These are phyloP conservation scores for Idaea dimidiata DNA, from an alignment of 2,888 invertebrate species.

Conservation along the genomic window DNA sequence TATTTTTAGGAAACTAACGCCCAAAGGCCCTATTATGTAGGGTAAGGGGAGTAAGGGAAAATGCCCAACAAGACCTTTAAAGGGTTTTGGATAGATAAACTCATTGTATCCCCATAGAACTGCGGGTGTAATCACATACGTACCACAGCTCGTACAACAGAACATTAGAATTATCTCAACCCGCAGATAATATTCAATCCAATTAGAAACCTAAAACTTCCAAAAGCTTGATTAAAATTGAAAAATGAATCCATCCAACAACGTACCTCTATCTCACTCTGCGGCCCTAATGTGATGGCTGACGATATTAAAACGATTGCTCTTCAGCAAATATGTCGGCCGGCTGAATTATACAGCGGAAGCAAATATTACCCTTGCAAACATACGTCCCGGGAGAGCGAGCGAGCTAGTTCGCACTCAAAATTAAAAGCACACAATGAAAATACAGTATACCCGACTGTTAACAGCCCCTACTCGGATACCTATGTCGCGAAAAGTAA, in stretches of 20 bases:
- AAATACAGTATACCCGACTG: conserved; percentile 67
- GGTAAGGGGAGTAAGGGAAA: too few relatives aligned
- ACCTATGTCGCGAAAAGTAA: conserved; percentile 79
- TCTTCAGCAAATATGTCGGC: conserved; percentile 83
- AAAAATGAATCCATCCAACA: conserved; percentile 72
- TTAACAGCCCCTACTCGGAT: conserved; percentile 66
- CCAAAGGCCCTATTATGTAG: too few relatives aligned
- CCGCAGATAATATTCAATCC: conserved; percentile 19
- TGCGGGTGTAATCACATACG: too few relatives aligned
- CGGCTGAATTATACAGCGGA: conserved; percentile 83
- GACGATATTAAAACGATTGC: conserved; percentile 84
- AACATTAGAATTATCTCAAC: background rate
- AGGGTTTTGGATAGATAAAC: too few relatives aligned
- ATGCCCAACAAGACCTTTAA: too few relatives aligned
- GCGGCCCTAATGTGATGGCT: conserved; percentile 76
- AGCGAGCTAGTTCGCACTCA: conserved; percentile 83
- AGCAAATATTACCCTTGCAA: conserved; percentile 83
- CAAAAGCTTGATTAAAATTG: conserved; percentile 57
- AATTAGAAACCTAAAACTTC: conserved; percentile 24
- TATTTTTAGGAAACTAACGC: too few relatives aligned
- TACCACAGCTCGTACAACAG: background rate
- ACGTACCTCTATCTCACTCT: conserved; percentile 61
- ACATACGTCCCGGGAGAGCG: conserved; percentile 81
- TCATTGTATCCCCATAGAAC: too few relatives aligned
- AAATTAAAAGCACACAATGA: conserved; percentile 84